Evolutionary conservation across 2,113 vertebrate species (phyloP).

Genomic region (Castor canadensis): DNA sequence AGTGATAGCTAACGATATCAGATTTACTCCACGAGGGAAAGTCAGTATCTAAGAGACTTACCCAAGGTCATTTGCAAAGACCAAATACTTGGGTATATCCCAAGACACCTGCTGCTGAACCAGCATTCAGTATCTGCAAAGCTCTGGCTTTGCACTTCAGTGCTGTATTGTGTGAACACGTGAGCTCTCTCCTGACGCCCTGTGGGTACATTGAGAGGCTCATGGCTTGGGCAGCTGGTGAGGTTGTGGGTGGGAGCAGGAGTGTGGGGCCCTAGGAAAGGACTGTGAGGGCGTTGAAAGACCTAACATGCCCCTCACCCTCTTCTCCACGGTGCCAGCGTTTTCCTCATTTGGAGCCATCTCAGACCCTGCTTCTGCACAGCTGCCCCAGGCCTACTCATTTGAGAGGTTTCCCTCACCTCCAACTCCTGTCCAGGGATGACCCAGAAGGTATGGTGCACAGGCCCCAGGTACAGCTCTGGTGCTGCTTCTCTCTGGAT

Average conservation of each 20-base stretch:
- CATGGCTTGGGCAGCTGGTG: neutral
- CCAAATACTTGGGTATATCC: neutral
- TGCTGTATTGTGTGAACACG: neutral
- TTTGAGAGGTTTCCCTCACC: neutral
- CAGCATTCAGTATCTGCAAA: neutral
- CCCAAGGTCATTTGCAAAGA: neutral
- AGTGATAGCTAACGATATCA: neutral
- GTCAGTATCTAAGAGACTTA: neutral
- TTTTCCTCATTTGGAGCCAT: neutral
- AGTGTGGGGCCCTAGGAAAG: neutral
- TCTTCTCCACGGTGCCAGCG: neutral
- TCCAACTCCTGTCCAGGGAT: neutral
- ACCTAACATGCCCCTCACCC: neutral
- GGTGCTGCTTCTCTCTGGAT: neutral
- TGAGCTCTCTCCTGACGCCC: too few species aligned
- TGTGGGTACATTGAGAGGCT: rapidly evolving
- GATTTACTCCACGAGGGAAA: neutral
- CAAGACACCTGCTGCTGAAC: neutral
- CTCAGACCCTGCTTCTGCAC: neutral
- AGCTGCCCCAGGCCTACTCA: neutral
- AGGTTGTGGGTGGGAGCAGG: neutral
- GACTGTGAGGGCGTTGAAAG: neutral
- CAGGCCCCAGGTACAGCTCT: neutral
- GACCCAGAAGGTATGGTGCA: neutral
- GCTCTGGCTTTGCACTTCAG: neutral